Evolutionary conservation across 2,113 vertebrate species (phyloP), one percentile per base, ranked within the genome.

Genomic region (Rhombomys opimus): DNA sequence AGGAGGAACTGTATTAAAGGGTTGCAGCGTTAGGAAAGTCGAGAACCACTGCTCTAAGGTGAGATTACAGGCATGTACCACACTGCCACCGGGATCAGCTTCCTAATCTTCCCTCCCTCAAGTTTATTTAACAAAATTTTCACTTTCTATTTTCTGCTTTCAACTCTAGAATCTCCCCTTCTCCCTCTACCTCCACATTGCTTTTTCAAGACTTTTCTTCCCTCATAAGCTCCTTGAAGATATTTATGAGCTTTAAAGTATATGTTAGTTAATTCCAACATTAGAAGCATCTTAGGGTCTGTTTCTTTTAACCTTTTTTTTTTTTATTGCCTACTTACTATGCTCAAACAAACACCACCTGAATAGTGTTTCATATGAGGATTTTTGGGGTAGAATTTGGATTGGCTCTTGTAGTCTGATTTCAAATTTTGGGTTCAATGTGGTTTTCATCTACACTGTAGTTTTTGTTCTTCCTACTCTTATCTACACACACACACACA

Each of bases 401-500:
- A 80, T 82, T 57, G 38, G 46, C 59, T 91, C 7, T 30, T 89
- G 5, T 68, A 67, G 57, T 38, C 50, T 86, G 35, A 84, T 63
- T 91, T 63, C 7, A 4, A 8, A 65, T 0, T 92, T 87, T 65
- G 59, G 54, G 18, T 41, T 87, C 23, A 61, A 2, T 84, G 50
- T 85, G 63, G 38, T 76, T 82, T 92, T 92, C 23, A 17, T 4
- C 25, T 73, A 70, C 7, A 59, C 14, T 25, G 12, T 22, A 52
- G 76, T 97, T 94, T 82, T 92, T 41, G 35, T 94, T 68, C 52
- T 73, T 84, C 80, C 4, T 65, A 8, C 32, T 92, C 30, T 75
- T 89, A 8, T 73, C n/a, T 4, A 46, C 41, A 46, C 41, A 46
- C 41, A 46, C 41, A 46, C 41, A 46, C 41, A 46, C 41, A 46